Evolutionary conservation across 2,113 vertebrate genomes (phyloP).

Genomic region (Cervus canadensis): DNA sequence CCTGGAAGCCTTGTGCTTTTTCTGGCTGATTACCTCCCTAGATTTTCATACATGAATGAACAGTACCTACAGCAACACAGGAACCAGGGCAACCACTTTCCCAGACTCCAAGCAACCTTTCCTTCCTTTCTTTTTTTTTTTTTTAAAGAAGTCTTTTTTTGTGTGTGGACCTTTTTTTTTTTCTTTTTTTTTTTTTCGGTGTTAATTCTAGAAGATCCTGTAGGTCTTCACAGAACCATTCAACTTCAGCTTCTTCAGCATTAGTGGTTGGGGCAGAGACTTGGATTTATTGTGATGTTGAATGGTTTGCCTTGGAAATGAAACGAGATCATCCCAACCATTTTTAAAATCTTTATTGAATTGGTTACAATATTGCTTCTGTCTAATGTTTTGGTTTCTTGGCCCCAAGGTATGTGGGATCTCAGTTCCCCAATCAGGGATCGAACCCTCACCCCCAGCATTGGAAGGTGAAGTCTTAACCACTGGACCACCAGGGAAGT

Average conservation of each 20-base stretch:
- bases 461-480: not conserved
- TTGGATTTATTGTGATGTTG: not conserved
- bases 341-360: not conserved
- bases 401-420: fast-evolving
- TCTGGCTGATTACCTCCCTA: constrained; percentile 16
- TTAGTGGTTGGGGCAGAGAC: not conserved
- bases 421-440: not conserved
- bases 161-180: not conserved
- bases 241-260: not conserved
- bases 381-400: not conserved
- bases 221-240: not conserved
- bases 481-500: not conserved
- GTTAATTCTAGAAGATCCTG: not conserved
- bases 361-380: not conserved
- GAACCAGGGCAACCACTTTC: constrained; percentile 27
- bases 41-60: constrained; percentile 53
- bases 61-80: not conserved
- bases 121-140: not conserved
- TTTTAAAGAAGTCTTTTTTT: not conserved
- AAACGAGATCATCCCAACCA: not conserved
- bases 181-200: not conserved
- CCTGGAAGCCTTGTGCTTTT: constrained; percentile 30
- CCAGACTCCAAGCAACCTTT: not conserved
- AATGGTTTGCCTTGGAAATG: not conserved
- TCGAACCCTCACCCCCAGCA: not conserved